A percentile compares a stretch with the other conserved stretches of the same genome.
Conservation (phyloP, 2,797 vertebrate genomes). For the Melanotaenia parkinsoni region DNA sequence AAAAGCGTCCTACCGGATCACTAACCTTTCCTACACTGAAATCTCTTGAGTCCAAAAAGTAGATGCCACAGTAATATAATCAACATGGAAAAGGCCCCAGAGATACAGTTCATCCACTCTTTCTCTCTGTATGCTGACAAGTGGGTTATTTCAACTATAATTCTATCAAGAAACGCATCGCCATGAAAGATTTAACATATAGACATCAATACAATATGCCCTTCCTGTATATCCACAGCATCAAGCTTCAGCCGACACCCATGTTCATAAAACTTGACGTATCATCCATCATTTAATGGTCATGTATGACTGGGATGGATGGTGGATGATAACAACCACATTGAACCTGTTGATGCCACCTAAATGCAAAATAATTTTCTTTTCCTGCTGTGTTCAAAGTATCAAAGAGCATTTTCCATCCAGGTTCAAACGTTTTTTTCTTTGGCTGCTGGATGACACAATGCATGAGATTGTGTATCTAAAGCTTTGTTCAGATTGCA, state of each 20-base stretch:
- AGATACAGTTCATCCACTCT: conserved; percentile 1
- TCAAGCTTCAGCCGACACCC: not conserved
- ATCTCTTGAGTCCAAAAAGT: too few species aligned
- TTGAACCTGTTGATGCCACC: not conserved
- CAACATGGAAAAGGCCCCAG: not conserved
- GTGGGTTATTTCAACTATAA: not conserved
- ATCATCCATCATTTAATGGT: not conserved
- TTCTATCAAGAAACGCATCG: not conserved
- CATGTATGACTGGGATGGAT: too few species aligned
- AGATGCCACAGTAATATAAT: not conserved
- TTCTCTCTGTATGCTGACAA: not conserved
- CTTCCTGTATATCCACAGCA: not conserved
- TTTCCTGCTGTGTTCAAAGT: conserved; percentile 9
- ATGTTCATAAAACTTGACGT: conserved; percentile 1
- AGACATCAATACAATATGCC: not conserved
- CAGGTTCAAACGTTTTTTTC: not conserved
- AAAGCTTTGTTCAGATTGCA: too few species aligned
- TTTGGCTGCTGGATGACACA: too few species aligned
- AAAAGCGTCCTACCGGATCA: too few species aligned
- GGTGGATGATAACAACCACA: not conserved
- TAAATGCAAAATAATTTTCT: not conserved
- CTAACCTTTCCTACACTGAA: too few species aligned
- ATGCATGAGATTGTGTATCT: too few species aligned
- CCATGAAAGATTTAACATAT: not conserved
- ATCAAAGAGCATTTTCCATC: not conserved